Conservation (phyloP, 2,113 vertebrate genomes). For the Xenus cinereus region DNA sequence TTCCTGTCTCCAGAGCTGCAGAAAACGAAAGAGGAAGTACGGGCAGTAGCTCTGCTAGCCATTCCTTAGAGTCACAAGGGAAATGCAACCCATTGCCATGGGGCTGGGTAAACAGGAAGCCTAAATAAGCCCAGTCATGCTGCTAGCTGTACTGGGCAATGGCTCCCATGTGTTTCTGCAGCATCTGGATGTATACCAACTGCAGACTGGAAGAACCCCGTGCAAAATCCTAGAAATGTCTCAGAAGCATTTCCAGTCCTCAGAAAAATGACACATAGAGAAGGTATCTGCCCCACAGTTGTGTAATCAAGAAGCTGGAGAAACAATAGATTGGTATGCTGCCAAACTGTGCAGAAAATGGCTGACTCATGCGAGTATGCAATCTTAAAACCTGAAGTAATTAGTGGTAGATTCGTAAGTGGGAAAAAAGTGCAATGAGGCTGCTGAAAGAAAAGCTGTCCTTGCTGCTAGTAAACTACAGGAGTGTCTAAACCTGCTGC, state of each 20-base stretch:
- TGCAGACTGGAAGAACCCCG: neutral
- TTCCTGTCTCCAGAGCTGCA: neutral
- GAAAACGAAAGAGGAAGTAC: neutral
- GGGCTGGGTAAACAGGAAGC: neutral
- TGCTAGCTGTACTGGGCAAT: neutral
- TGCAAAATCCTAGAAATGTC: conserved; percentile 44
- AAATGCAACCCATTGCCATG: neutral
- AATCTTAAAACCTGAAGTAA: conserved; percentile 34
- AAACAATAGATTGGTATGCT: conserved; percentile 45
- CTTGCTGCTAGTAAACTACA: neutral
- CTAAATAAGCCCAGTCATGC: neutral
- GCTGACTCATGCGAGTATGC: conserved; percentile 31
- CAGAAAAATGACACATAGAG: conserved; percentile 38
- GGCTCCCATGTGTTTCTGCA: neutral
- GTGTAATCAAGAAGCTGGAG: conserved; percentile 29
- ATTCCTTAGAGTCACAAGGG: neutral
- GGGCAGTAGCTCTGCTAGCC: neutral
- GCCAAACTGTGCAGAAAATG: conserved; percentile 53
- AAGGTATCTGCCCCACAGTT: conserved; percentile 36
- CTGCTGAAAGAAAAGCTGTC: conserved; percentile 35
- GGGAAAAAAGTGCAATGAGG: neutral
- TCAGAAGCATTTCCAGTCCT: conserved; percentile 36
- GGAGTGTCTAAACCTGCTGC: neutral
- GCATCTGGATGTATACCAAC: neutral
- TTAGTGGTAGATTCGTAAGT: neutral